Base-by-base conservation (phyloP, 1,140 invertebrate genomes). In the Trachymyrmex septentrionalis region DNA sequence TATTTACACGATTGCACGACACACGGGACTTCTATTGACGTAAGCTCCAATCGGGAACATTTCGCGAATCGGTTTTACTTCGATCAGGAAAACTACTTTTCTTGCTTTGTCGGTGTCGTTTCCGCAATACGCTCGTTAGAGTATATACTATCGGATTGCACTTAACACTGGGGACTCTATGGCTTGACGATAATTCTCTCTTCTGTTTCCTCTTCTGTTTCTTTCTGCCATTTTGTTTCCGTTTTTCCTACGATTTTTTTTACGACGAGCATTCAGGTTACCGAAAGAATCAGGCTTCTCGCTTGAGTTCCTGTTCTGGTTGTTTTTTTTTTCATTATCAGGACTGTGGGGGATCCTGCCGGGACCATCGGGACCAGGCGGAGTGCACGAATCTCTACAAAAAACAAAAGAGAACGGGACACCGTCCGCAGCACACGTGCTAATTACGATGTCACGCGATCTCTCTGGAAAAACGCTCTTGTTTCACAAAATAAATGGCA, bases 251-350 rank as follows among this genome's bases (percentile, higher is more conserved):
- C 63, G 4, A n/a, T n/a, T n/a, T 85, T 76, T 38, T 86, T 50
- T 82, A 86, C 86, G 71, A 86, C 80, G 73, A 78, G 71, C 76
- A 55, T 78, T 77, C 84, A 63, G 64, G 77, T 67, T 78, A 86
- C 59, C 64, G 86, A 78, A 86, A 19, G 67, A 76, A 76, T 87
- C 85, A 57, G 66, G 77, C 64, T 90, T 59, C 67, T 57, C 81
- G 85, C 69, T 84, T 88, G 78, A 90, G 73, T 88, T 90, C 67
- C 75, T 90, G 50, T 78, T 64, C 34, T 86, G 21, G 10, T 90
- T 61, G 55, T 63, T 53, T 66, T 73, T 86, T 88, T 77, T 85
- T 75, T 90, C 75, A 66, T 91, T 88, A 91, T 85, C 53, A 91
- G 90, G 90, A 76, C 63, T 55, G 61, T 55, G 67, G 67, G 88